Conservation (phyloP, 2,888 invertebrate species). For the Cistogaster globosa region DNA sequence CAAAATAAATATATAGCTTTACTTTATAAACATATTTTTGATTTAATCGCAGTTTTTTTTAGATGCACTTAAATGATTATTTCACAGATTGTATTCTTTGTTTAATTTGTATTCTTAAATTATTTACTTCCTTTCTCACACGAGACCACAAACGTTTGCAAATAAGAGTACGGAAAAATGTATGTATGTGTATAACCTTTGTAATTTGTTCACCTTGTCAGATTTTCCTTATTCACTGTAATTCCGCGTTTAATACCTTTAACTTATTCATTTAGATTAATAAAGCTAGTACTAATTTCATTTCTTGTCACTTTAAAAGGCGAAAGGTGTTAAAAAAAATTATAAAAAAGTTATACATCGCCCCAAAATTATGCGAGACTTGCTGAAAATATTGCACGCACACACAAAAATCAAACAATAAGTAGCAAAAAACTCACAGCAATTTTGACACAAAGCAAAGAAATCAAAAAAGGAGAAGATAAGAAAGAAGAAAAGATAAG, state of each 20-base stretch:
- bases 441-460: slow-evolving; percentile 45
- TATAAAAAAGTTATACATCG: slow-evolving; percentile 14
- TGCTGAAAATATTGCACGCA: slow-evolving; percentile 43
- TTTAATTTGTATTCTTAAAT: slow-evolving; percentile 1
- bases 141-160: slow-evolving; percentile 6
- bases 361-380: slow-evolving; percentile 32
- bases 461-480: slow-evolving; percentile 8
- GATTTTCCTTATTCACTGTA: slow-evolving; percentile 14
- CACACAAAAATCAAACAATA: slow-evolving; percentile 45
- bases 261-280: not conserved
- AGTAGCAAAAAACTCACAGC: slow-evolving; percentile 26
- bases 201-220: slow-evolving; percentile 37
- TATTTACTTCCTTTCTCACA: slow-evolving; percentile 22
- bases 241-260: slow-evolving; percentile 20
- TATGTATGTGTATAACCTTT: slow-evolving; percentile 26
- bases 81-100: not conserved
- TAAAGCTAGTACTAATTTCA: not conserved
- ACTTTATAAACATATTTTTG: not conserved
- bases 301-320: slow-evolving; percentile 12
- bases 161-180: slow-evolving; percentile 17
- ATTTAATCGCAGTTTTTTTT: not conserved
- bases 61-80: not conserved
- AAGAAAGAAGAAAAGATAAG: not conserved
- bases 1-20: too few species aligned
- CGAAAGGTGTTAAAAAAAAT: not conserved